Conservation (phyloP, 2,888 invertebrate species). For the Dolichopus griseipennis region DNA sequence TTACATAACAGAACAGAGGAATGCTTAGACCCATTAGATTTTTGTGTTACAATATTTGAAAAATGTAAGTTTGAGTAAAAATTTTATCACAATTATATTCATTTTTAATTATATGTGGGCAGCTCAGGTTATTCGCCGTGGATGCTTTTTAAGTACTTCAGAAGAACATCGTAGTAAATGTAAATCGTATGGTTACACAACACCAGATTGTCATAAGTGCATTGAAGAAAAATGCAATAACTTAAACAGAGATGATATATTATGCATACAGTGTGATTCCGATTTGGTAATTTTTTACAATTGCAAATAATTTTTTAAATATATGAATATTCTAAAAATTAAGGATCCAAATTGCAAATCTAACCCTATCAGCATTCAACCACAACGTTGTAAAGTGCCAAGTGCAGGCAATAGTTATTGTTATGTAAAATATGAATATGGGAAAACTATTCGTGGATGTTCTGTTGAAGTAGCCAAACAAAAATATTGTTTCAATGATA, state of each 20-base stretch:
- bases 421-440: slow-evolving; percentile 21
- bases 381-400: slow-evolving; percentile 25
- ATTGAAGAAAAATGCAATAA: slow-evolving; percentile 34
- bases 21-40: slow-evolving; percentile 34
- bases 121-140: slow-evolving; percentile 32
- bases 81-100: background rate
- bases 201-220: slow-evolving; percentile 33
- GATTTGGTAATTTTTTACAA: slow-evolving; percentile 24
- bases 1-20: slow-evolving; percentile 23
- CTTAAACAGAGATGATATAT: slow-evolving; percentile 30
- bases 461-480: slow-evolving; percentile 24
- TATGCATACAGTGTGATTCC: slow-evolving; percentile 35
- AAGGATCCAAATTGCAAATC: slow-evolving; percentile 25
- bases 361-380: slow-evolving; percentile 18
- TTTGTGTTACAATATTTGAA: slow-evolving; percentile 36
- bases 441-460: slow-evolving; percentile 26
- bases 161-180: slow-evolving; percentile 29
- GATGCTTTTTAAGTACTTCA: slow-evolving; percentile 35
- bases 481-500: slow-evolving; percentile 22
- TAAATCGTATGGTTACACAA: slow-evolving; percentile 19
- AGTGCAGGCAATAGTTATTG: slow-evolving; percentile 27
- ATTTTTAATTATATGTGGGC: background rate
- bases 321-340: slow-evolving; percentile 4
- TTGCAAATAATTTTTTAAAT: background rate
- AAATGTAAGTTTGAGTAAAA: slow-evolving; percentile 27